phyloP scores from a whole-genome alignment of 2,113 vertebrate species.

The Gasterosteus nipponicus region DNA sequence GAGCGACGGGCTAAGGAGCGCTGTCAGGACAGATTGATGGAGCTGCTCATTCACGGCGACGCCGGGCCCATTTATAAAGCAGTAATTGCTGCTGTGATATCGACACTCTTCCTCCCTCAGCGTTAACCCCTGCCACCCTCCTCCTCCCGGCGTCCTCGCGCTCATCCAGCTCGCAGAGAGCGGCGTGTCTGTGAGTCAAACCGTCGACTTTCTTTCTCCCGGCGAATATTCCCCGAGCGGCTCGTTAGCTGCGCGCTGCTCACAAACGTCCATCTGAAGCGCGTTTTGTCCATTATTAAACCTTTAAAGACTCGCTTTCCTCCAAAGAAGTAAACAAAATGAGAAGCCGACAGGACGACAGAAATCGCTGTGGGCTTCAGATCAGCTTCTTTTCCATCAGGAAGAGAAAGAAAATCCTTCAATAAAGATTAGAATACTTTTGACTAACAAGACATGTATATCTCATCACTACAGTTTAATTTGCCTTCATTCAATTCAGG shows the following conservation, averaged over 20 bases:
- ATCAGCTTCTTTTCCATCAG: background rate
- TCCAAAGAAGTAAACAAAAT: background rate
- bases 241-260: conserved; percentile 14
- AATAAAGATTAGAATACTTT: background rate
- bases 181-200: conserved; percentile 59
- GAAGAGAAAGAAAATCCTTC: background rate
- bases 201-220: conserved; percentile 46
- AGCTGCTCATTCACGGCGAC: conserved; percentile 84
- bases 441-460: background rate
- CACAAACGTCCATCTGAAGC: background rate
- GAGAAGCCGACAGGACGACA: background rate
- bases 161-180: conserved; percentile 28
- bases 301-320: background rate
- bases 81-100: conserved; percentile 89
- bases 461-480: background rate
- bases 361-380: background rate
- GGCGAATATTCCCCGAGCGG: conserved; percentile 31
- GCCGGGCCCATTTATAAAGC: conserved; percentile 86
- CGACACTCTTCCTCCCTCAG: conserved; percentile 84
- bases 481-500: background rate
- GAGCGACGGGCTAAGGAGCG: conserved; percentile 86
- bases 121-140: conserved; percentile 81
- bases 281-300: conserved; percentile 15
- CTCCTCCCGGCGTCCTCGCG: conserved; percentile 16
- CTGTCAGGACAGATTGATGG: conserved; percentile 87